A percentile compares a stretch with the other conserved stretches of the same genome.
Evolutionary conservation across 2,797 vertebrate species (phyloP).

Genomic region (Craterocephalus amniculus): DNA sequence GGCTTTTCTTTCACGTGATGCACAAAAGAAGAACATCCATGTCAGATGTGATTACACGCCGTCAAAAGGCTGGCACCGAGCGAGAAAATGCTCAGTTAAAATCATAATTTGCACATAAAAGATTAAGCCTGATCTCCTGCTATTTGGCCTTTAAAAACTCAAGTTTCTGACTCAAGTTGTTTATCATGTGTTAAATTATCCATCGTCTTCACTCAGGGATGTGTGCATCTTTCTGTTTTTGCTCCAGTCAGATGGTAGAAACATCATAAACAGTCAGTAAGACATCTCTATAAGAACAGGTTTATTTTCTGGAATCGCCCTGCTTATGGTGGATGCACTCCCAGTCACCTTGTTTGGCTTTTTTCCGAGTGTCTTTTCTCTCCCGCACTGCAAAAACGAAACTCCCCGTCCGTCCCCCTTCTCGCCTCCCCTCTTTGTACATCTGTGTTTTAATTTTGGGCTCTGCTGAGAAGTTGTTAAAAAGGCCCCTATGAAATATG

Average conservation of each 20-base stretch:
- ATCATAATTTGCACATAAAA: not conserved
- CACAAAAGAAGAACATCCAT: not conserved
- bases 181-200: not conserved
- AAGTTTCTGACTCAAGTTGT: not conserved
- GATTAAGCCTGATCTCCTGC: not conserved
- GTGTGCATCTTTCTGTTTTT: not conserved
- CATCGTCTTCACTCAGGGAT: not conserved
- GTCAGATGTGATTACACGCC: not conserved
- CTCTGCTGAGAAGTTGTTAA: constrained; percentile 79
- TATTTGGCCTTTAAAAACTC: not conserved
- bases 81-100: not conserved
- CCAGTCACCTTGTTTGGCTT: constrained; percentile 55
- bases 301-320: not conserved
- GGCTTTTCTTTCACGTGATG: not conserved
- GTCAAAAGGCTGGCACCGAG: not conserved
- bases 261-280: not conserved
- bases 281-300: constrained; percentile 8
- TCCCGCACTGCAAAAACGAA: constrained; percentile 8
- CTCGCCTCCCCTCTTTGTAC: constrained; percentile 74
- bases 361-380: constrained; percentile 47
- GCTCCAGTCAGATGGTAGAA: not conserved
- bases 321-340: constrained; percentile 6
- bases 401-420: constrained; percentile 61
- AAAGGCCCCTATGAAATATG: constrained; percentile 83
- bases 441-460: constrained; percentile 83